Evolutionary conservation across 2,888 invertebrate species (phyloP).

Genomic region (Cetonia aurata): DNA sequence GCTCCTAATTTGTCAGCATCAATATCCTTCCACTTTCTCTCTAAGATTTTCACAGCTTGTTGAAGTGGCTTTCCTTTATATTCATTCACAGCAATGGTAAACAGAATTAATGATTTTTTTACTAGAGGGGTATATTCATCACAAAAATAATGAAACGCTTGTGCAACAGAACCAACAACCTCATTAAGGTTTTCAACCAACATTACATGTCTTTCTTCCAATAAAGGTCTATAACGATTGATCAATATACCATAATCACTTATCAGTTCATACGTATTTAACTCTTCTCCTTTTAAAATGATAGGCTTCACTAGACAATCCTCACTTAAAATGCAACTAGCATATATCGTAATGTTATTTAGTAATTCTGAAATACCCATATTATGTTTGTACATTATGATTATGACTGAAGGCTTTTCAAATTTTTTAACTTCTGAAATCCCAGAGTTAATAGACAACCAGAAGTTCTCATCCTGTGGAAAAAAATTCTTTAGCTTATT

Average conservation of each 20-base stretch:
- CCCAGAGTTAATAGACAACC: slow-evolving; percentile 60
- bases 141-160: slow-evolving; percentile 71
- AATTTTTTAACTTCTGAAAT: slow-evolving; percentile 59
- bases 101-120: slow-evolving; percentile 64
- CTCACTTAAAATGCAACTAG: slow-evolving; percentile 57
- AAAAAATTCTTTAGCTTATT: slow-evolving; percentile 53
- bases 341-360: slow-evolving; percentile 59
- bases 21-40: slow-evolving; percentile 62
- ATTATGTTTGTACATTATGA: slow-evolving; percentile 62
- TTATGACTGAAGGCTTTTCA: slow-evolving; percentile 62
- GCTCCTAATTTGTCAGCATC: slow-evolving; percentile 65
- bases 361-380: slow-evolving; percentile 58
- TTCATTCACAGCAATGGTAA: slow-evolving; percentile 64
- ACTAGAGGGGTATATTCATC: slow-evolving; percentile 69
- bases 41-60: slow-evolving; percentile 62
- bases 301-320: slow-evolving; percentile 53
- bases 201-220: slow-evolving; percentile 59
- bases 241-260: slow-evolving; percentile 60
- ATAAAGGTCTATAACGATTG: slow-evolving; percentile 53
- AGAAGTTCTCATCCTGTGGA: slow-evolving; percentile 60
- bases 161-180: slow-evolving; percentile 63
- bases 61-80: slow-evolving; percentile 50
- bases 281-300: slow-evolving; percentile 55
- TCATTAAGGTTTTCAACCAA: slow-evolving; percentile 62
- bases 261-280: slow-evolving; percentile 57